Evolutionary conservation across 2,113 vertebrate genomes (phyloP), one percentile per base, ranked within the genome.

Genomic region (Siphamia tubifer): DNA sequence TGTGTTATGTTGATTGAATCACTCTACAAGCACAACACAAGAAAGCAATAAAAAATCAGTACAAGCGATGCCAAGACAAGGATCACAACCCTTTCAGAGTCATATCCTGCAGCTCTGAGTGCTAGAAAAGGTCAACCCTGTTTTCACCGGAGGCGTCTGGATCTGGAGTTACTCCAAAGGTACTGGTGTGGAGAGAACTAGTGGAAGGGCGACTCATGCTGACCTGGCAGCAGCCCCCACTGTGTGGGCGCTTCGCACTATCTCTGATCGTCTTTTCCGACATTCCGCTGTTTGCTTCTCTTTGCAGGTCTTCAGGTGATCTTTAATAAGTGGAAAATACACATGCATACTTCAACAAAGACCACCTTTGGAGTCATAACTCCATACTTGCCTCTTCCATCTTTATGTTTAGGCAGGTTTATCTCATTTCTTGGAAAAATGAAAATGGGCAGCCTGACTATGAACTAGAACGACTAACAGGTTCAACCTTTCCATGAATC

Each of bases 101-200:
- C 54, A 45, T 81, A 78, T 84, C 73, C 72, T 67, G 66, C 44
- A 72, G 62, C 36, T 49, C 24, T 6, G 16, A 58, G 66, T 28
- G 51, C 61, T 45, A 63, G 40, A 81, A 86, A 89, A 90, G 88
- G 88, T 89, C 84, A 86, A 43, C 2, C 55, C 25, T 64, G 71
- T 71, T 85, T 86, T 80, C 63, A 67, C 64, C 13, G 3, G 39
- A 77, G 82, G 75, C 31, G 27, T 58, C 51, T 52, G 47, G 38
- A 65, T 48, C 72, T 84, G 82, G 71, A 79, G 47, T 24, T 15
- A 47, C 4, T 85, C 74, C 79, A 77, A 69, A 79, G 42, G 71
- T 81, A 79, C 74, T 68, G 74, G 77, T 74, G 61, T 56, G 71
- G 45, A 79, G 66, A 47, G 69, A 81, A 23, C 43, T 23, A 2